Conservation (phyloP, 2,888 invertebrate species). For the Aricia artaxerxes region DNA sequence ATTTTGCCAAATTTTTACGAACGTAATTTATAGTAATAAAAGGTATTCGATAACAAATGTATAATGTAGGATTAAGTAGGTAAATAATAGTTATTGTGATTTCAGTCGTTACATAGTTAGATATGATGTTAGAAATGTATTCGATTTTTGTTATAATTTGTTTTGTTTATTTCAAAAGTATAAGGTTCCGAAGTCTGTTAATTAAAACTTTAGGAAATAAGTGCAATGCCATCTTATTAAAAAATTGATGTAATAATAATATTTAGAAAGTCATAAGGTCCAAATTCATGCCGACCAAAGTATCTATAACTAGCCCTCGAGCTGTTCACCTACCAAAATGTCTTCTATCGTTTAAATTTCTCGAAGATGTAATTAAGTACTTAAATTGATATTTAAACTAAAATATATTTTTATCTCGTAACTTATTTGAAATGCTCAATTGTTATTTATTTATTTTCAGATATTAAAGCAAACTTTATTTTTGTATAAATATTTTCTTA, state of each 20-base stretch:
- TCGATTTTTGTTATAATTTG: conserved; percentile 1
- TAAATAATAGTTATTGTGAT: conserved; percentile 15
- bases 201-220: background rate
- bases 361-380: conserved; percentile 7
- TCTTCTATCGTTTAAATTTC: background rate
- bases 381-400: background rate
- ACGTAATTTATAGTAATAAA: background rate
- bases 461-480: conserved; percentile 17
- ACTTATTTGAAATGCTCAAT: conserved; percentile 25
- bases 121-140: conserved; percentile 8
- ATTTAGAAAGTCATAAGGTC: background rate
- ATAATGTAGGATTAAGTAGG: background rate
- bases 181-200: background rate
- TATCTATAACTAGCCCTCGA: background rate
- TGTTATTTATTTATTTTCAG: conserved; percentile 24
- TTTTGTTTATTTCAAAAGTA: background rate
- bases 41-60: background rate
- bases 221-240: background rate
- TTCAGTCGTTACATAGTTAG: conserved; percentile 18
- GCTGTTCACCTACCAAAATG: background rate
- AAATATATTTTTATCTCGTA: conserved; percentile 15
- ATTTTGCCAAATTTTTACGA: conserved; percentile 21
- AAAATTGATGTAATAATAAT: background rate
- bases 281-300: background rate
- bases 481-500: conserved; percentile 22